Base-by-base conservation (phyloP, 2,888 invertebrate genomes). In the Brachyptera putata region DNA sequence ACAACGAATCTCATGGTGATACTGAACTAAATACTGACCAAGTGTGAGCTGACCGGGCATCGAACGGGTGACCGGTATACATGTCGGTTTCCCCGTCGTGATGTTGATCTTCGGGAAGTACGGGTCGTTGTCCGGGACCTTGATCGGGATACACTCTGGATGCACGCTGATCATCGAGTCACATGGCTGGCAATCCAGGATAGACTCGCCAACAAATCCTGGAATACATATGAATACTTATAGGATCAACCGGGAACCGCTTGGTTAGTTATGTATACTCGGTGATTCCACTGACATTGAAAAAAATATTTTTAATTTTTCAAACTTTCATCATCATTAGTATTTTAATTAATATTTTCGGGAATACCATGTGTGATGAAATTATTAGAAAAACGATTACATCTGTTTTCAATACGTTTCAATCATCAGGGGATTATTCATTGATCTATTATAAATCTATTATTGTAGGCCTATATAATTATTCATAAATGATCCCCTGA, bases 81-180 rank as follows among this genome's bases (percentile, higher is more conserved):
- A 81, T 61, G 75, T 71, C 1, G 74, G 75, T 56, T 70, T 66
- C 24, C 77, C 76, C 25, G 74, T 75, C 1, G 70, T 70, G 56
- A 68, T 67, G 62, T 77, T 75, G 13, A 69, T 66, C 1, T 73
- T 68, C n/a, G 78, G 78, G 67, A 78, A 81, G 68, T 73, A 75
- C 1, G 78, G 77, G 69, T 81, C 81, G 41, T 74, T 71, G 25
- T 71, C 68, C 0, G 79, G 80, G 16, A 81, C 74, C 1, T 71
- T 71, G 57, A 81, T 79, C 0, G 81, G 81, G 66, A 77, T 74
- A 66, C 81, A 81, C 64, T 80, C 79, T 0, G 77, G 76, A 64
- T 80, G 80, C 5, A 79, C 74, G 1, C 74, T 74, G 9, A 69
- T 69, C 21, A 70, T 70, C 0, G 80, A 76, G 66, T 79, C 77